These are phyloP conservation scores for Rhyacichthys aspro DNA, from an alignment of 2,797 vertebrate genomes.

Conservation along the genomic window DNA sequence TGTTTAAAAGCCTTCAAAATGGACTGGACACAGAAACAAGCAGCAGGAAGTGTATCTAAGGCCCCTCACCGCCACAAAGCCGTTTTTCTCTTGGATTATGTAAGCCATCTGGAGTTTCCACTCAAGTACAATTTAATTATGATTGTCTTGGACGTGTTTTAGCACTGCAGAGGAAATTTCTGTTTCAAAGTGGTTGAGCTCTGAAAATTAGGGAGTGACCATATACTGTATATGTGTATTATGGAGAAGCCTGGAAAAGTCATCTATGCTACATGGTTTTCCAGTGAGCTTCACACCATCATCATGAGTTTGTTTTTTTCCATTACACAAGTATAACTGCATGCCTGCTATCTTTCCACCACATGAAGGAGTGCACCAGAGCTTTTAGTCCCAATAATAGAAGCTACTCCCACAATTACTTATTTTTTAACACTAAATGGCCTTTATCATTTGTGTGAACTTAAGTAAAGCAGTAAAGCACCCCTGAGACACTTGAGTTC, in stretches of 20 bases:
- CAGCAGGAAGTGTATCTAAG: conserved; percentile 26
- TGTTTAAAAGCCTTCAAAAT: conserved; percentile 56
- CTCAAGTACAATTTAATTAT: conserved; percentile 53
- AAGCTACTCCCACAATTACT: background rate
- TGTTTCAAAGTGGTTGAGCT: conserved; percentile 51
- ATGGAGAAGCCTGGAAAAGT: conserved; percentile 37
- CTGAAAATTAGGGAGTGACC: conserved; percentile 41
- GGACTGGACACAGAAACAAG: conserved; percentile 17
- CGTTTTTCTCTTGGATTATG: conserved; percentile 53
- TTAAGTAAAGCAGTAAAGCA: conserved; percentile 29
- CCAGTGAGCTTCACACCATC: conserved; percentile 9
- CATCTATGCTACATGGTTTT: conserved; percentile 24
- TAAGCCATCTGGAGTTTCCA: conserved; percentile 73
- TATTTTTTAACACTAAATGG: conserved; percentile 17
- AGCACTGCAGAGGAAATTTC: conserved; percentile 41
- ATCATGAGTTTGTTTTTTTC: conserved; percentile 26
- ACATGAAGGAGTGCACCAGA: conserved; percentile 3
- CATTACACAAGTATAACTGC: conserved; percentile 1
- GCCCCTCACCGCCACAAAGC: conserved; percentile 55
- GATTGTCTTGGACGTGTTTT: conserved; percentile 56
- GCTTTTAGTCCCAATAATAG: conserved; percentile 12
- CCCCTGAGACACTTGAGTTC: no score
- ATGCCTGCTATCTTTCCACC: conserved; percentile 2
- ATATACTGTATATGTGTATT: conserved; percentile 19
- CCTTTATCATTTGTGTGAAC: conserved; percentile 33